phyloP scores from a whole-genome alignment of 2,888 invertebrate genomes.

The Drosophila mercatorum region DNA sequence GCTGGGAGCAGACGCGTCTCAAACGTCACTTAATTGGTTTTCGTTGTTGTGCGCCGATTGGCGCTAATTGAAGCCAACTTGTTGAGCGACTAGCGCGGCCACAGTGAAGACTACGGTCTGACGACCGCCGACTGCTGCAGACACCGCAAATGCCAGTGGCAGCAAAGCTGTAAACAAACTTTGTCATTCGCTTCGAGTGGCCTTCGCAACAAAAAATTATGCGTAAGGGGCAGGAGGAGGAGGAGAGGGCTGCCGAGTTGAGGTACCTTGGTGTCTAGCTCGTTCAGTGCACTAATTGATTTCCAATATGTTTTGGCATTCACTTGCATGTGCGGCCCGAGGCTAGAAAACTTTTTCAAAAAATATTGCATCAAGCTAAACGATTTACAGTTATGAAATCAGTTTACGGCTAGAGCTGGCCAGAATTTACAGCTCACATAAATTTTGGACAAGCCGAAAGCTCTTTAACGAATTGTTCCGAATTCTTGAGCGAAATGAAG shows the following conservation, averaged over 20 bases:
- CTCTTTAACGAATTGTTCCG: slow-evolving; percentile 22
- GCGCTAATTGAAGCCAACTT: slow-evolving; percentile 78
- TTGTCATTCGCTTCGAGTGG: slow-evolving; percentile 48
- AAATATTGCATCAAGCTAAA: slow-evolving; percentile 24
- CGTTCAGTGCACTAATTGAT: slow-evolving; percentile 63
- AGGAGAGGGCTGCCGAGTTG: not conserved
- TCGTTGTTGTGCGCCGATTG: slow-evolving; percentile 75
- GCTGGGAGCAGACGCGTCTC: slow-evolving; percentile 17
- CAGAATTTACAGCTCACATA: slow-evolving; percentile 2
- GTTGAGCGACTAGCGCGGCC: slow-evolving; percentile 52
- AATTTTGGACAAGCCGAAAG: not conserved
- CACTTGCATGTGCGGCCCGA: slow-evolving; percentile 35
- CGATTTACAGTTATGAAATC: slow-evolving; percentile 12
- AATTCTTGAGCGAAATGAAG: slow-evolving; percentile 61
- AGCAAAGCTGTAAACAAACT: slow-evolving; percentile 22
- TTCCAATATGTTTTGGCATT: slow-evolving; percentile 53
- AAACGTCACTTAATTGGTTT: slow-evolving; percentile 74
- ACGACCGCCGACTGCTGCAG: slow-evolving; percentile 34
- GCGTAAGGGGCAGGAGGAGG: slow-evolving; percentile 2
- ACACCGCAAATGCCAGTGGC: slow-evolving; percentile 26
- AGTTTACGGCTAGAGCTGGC: slow-evolving; percentile 11
- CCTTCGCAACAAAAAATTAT: slow-evolving; percentile 45
- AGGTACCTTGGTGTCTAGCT: slow-evolving; percentile 10
- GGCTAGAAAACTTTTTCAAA: slow-evolving; percentile 15
- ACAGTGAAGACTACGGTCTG: slow-evolving; percentile 23